A percentile compares a stretch with the other conserved stretches of the same genome.
phyloP scores from a whole-genome alignment of 2,113 vertebrate species.

The Catharus bicknelli region DNA sequence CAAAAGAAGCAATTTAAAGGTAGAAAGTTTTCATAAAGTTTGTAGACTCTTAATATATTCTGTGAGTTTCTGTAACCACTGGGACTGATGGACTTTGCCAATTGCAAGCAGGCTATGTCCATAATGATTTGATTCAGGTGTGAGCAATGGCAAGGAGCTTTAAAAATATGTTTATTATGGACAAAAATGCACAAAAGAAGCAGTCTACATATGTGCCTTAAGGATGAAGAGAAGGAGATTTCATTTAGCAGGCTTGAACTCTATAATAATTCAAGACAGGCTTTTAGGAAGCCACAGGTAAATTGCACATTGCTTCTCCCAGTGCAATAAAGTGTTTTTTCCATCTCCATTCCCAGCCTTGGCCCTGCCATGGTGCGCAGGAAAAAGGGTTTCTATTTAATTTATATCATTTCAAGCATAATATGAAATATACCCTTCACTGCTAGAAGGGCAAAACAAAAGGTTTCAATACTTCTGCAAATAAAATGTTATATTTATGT shows the following conservation, averaged over 20 bases:
- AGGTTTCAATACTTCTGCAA: not conserved
- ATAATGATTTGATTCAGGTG: not conserved
- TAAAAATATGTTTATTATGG: not conserved
- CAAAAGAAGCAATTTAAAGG: not conserved
- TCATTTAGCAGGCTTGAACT: not conserved
- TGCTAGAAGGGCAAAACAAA: not conserved
- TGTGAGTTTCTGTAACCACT: not conserved
- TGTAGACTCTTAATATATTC: not conserved
- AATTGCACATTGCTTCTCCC: not conserved
- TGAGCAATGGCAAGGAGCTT: not conserved
- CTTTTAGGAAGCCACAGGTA: not conserved
- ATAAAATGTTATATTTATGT: not conserved
- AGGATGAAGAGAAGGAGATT: not conserved
- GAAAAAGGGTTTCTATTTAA: not conserved
- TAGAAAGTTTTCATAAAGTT: not conserved
- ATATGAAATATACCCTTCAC: not conserved
- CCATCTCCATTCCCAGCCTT: not conserved
- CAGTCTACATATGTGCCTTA: rapidly evolving
- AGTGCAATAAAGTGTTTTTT: not conserved
- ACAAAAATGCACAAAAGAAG: not conserved
- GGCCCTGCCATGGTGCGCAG: rapidly evolving
- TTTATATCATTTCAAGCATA: not conserved
- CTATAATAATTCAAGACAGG: not conserved
- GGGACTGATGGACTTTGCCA: not conserved
- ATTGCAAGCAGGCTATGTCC: not conserved